Percentiles rank a stretch among this genome's conserved stretches.
Evolutionary conservation across 64 coral and sea anemone genomes (phyloP).

Genomic region (Montipora sp.): DNA sequence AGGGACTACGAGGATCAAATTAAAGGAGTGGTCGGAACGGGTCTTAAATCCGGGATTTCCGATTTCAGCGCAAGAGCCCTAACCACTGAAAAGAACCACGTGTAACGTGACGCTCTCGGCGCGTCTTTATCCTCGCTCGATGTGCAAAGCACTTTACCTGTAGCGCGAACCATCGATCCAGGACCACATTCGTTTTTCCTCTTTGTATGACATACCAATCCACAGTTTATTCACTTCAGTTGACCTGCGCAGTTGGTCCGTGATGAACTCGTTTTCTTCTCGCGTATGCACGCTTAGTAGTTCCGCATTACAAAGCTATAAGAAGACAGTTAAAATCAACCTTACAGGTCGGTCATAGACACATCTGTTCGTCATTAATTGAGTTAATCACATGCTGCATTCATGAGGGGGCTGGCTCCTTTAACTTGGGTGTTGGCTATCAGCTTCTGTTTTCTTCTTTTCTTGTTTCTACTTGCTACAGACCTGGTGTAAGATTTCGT

Average conservation of each 20-base stretch:
- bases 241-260: slow-evolving; percentile 54
- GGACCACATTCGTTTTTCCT: slow-evolving; percentile 76
- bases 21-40: too few relatives aligned
- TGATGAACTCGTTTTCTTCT: slow-evolving; percentile 77
- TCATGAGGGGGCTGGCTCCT: too few relatives aligned
- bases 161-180: slow-evolving; percentile 77
- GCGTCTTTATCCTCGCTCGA: background rate
- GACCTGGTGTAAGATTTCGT: too few relatives aligned
- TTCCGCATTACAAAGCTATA: slow-evolving; percentile 69
- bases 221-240: slow-evolving; percentile 83
- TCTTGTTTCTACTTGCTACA: too few relatives aligned
- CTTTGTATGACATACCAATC: slow-evolving; percentile 74
- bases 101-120: background rate
- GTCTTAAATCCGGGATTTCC: too few relatives aligned
- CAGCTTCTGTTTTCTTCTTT: too few relatives aligned
- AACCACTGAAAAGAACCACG: too few relatives aligned
- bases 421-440: background rate
- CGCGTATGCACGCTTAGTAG: slow-evolving; percentile 65
- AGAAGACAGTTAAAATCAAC: background rate
- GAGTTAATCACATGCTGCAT: too few relatives aligned
- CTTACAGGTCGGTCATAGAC: background rate
- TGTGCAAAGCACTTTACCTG: slow-evolving; percentile 16
- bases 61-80: too few relatives aligned
- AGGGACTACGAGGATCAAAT: too few relatives aligned
- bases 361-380: background rate